Percentiles rank a stretch among this genome's conserved stretches.
phyloP scores from a whole-genome alignment of 2,888 invertebrate species.

The Synanthedon vespiformis region DNA sequence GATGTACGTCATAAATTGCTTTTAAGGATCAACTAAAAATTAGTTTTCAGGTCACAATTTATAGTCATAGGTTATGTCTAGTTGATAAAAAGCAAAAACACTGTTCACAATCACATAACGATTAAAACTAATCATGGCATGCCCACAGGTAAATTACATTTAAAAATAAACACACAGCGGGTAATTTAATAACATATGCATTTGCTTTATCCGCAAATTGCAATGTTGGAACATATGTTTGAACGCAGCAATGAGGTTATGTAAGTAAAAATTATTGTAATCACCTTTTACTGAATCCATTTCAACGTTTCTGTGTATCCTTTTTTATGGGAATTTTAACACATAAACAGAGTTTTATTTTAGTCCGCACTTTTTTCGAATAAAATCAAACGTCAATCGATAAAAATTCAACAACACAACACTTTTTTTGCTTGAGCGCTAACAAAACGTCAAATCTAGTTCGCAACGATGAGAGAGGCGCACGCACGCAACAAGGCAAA shows the following conservation, averaged over 20 bases:
- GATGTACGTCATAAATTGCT: too few species aligned
- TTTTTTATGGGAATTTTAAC: neutral
- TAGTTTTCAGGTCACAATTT: too few species aligned
- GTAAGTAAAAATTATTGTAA: conserved; percentile 21
- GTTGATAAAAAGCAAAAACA: too few species aligned
- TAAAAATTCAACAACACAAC: neutral
- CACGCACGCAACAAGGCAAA: neutral
- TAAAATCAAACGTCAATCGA: neutral
- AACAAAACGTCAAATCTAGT: neutral
- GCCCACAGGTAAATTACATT: too few species aligned
- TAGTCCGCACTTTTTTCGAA: neutral
- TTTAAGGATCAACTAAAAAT: too few species aligned
- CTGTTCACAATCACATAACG: too few species aligned
- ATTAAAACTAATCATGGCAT: too few species aligned
- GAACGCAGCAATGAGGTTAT: conserved; percentile 28
- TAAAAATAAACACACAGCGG: too few species aligned
- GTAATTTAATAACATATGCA: too few species aligned
- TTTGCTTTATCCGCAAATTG: conserved; percentile 10
- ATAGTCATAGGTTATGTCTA: too few species aligned
- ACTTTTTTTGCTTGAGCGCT: neutral
- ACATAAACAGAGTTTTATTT: neutral
- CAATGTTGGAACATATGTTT: conserved; percentile 42
- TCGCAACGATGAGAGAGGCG: neutral
- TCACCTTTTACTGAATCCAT: conserved; percentile 56
- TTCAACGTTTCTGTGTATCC: conserved; percentile 21